A percentile compares a stretch with the other conserved stretches of the same genome.
Conservation (phyloP, 2,113 vertebrate species). For the Gnathonemus longibarbis region DNA sequence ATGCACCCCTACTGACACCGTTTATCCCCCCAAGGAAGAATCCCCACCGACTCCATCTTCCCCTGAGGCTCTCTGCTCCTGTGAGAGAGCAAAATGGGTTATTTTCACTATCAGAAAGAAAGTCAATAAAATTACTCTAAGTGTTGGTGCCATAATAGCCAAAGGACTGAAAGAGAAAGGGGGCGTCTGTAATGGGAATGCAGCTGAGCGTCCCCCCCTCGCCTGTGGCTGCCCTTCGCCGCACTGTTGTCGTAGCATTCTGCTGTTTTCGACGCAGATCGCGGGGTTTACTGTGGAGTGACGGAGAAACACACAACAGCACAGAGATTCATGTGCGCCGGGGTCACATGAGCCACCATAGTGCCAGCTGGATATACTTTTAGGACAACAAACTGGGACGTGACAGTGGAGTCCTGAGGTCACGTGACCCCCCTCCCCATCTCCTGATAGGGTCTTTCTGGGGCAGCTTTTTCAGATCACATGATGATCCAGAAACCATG, state of each 20-base stretch:
- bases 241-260: neutral
- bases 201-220: neutral
- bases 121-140: neutral
- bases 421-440: neutral
- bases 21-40: neutral
- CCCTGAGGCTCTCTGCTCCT: neutral
- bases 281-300: neutral
- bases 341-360: neutral
- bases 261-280: neutral
- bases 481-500: neutral
- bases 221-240: neutral
- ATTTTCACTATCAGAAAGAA: neutral
- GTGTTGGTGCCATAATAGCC: neutral
- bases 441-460: neutral
- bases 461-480: neutral
- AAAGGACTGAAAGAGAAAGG: neutral
- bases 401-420: neutral
- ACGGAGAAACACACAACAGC: neutral
- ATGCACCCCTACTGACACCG: neutral
- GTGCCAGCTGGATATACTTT: neutral
- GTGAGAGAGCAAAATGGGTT: neutral
- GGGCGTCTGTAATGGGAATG: neutral
- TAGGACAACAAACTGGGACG: neutral
- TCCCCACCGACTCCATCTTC: neutral
- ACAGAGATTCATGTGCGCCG: neutral